These are phyloP conservation scores for Ptychoptera albimana DNA, from an alignment of 2,888 invertebrate genomes.

Conservation along the genomic window DNA sequence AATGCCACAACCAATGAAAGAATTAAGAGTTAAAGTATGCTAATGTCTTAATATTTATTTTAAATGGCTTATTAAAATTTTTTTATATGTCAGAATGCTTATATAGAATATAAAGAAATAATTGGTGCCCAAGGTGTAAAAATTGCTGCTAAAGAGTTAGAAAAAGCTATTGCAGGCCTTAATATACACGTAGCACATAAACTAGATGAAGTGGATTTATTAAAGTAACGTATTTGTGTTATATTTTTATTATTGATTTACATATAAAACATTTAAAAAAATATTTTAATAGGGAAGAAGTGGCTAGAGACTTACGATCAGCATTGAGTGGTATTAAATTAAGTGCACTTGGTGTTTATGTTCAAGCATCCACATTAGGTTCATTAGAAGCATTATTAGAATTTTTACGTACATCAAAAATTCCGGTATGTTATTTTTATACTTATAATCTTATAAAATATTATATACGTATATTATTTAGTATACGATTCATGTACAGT, in stretches of 20 bases:
- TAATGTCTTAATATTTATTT: conserved; percentile 3
- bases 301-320: conserved; percentile 69
- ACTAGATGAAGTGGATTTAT: conserved; percentile 84
- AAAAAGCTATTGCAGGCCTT: conserved; percentile 92
- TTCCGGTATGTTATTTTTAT: conserved; percentile 57
- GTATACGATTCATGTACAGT: too few species aligned
- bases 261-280: conserved; percentile 1
- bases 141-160: conserved; percentile 93
- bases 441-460: too few species aligned
- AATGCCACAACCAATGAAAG: conserved; percentile 97
- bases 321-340: conserved; percentile 87
- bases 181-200: conserved; percentile 84
- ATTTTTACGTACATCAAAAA: conserved; percentile 79
- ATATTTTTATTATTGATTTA: not conserved
- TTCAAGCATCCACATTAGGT: conserved; percentile 99
- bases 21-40: conserved; percentile 80
- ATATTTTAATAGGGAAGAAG: conserved; percentile 52
- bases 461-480: too few species aligned
- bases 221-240: conserved; percentile 40
- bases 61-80: conserved; percentile 5
- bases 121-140: conserved; percentile 96
- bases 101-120: conserved; percentile 87
- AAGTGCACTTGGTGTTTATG: conserved; percentile 87
- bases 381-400: conserved; percentile 93
- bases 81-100: conserved; percentile 51